A percentile compares a stretch with the other conserved stretches of the same genome.
Evolutionary conservation across 2,113 vertebrate genomes (phyloP).

Genomic region (Strix aluco): DNA sequence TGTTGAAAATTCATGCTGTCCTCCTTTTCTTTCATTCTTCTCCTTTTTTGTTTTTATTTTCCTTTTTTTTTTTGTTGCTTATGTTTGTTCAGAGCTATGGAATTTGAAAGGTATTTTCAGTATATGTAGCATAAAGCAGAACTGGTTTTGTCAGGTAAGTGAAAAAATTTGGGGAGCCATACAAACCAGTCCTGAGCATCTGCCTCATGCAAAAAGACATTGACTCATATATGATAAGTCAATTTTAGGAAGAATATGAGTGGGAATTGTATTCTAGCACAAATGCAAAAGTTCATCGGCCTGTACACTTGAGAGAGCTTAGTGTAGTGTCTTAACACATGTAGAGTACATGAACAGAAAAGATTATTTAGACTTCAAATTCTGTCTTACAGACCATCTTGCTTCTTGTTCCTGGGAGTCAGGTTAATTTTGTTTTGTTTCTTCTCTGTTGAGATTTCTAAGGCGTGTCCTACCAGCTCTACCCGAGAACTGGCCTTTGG

Average conservation of each 20-base stretch:
- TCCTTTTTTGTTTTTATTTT: no score
- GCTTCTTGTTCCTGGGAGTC: background rate
- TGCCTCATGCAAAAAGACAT: background rate
- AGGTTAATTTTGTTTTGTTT: background rate
- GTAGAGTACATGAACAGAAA: background rate
- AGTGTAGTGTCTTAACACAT: background rate
- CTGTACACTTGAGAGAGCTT: background rate
- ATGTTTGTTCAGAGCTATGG: background rate
- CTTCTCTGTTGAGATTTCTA: background rate
- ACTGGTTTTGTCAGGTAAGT: background rate
- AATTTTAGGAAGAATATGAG: background rate
- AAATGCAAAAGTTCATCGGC: background rate
- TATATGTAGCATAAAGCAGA: background rate
- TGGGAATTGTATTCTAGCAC: background rate
- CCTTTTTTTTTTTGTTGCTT: background rate
- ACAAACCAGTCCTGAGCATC: background rate
- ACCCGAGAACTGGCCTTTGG: background rate
- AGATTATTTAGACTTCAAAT: background rate
- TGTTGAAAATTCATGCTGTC: background rate
- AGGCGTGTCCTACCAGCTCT: background rate
- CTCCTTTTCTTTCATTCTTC: no score
- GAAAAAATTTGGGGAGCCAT: background rate
- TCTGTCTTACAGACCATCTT: background rate
- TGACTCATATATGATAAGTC: background rate
- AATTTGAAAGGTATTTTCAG: background rate